These are phyloP conservation scores for Clangula hyemalis DNA, from an alignment of 2,797 vertebrate genomes.

Conservation along the genomic window DNA sequence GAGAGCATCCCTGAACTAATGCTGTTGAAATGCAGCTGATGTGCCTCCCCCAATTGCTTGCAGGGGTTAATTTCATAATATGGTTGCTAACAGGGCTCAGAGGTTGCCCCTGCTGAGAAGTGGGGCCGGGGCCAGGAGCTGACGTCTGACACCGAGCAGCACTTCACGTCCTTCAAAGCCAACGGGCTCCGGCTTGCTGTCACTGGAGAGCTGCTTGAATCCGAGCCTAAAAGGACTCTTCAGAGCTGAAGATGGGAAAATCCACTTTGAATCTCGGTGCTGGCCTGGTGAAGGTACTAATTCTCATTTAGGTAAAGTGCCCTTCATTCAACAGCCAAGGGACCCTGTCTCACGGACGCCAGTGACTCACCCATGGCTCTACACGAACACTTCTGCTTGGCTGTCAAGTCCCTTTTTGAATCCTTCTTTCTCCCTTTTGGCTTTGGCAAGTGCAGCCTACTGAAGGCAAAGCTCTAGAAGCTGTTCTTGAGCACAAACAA, in stretches of 20 bases:
- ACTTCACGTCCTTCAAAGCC: neutral
- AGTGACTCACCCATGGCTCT: neutral
- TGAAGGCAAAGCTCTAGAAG: neutral
- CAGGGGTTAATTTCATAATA: neutral
- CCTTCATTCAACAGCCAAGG: neutral
- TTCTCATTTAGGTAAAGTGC: neutral
- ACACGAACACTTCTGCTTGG: rapidly evolving
- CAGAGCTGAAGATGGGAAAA: neutral
- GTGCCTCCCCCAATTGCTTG: neutral
- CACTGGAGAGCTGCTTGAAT: neutral
- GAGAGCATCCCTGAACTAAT: neutral
- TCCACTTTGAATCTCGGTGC: neutral
- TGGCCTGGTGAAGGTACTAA: neutral
- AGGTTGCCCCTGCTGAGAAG: neutral
- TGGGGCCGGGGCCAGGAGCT: neutral
- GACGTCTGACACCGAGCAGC: neutral
- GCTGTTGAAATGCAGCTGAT: neutral
- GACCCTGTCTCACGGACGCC: neutral
- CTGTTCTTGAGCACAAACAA: rapidly evolving
- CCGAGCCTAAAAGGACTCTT: neutral
- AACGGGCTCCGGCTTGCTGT: rapidly evolving
- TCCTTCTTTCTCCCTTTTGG: neutral
- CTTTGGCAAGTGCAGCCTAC: neutral
- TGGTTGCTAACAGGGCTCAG: rapidly evolving
- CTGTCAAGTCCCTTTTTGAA: neutral